Conservation (phyloP, 2,797 vertebrate genomes). For the Eulemur rubriventer region DNA sequence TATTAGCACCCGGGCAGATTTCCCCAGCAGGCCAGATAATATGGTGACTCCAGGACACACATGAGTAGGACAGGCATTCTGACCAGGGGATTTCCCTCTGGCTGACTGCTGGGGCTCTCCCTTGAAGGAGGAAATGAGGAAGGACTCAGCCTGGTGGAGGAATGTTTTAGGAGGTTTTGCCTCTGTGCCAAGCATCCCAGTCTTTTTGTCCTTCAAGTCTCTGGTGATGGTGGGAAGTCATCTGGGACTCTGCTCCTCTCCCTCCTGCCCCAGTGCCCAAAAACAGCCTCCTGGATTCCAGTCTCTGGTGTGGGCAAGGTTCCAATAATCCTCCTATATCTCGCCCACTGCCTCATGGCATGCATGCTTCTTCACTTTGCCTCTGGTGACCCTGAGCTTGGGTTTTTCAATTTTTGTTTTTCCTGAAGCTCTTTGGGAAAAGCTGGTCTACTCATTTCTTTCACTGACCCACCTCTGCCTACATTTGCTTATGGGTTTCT, state of each 20-base stretch:
- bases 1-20: neutral
- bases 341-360: accelerated
- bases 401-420: neutral
- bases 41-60: neutral
- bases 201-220: neutral
- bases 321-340: neutral
- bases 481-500: neutral
- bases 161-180: neutral
- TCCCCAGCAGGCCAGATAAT: neutral
- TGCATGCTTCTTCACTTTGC: neutral
- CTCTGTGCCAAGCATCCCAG: neutral
- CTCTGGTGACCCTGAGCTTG: neutral
- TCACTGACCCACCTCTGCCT: neutral
- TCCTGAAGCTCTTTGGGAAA: neutral
- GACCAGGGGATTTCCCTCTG: neutral
- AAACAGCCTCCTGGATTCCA: neutral
- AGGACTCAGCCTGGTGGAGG: neutral
- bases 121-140: neutral
- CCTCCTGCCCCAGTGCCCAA: neutral
- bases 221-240: neutral
- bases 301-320: too few species aligned
- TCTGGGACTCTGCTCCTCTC: neutral
- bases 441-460: neutral
- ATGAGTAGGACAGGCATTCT: neutral
- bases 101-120: neutral